Percentiles rank a stretch among this genome's conserved stretches.
These are phyloP conservation scores for Liopterus haemorrhoidalis DNA, from an alignment of 2,888 invertebrate species.

Conservation along the genomic window DNA sequence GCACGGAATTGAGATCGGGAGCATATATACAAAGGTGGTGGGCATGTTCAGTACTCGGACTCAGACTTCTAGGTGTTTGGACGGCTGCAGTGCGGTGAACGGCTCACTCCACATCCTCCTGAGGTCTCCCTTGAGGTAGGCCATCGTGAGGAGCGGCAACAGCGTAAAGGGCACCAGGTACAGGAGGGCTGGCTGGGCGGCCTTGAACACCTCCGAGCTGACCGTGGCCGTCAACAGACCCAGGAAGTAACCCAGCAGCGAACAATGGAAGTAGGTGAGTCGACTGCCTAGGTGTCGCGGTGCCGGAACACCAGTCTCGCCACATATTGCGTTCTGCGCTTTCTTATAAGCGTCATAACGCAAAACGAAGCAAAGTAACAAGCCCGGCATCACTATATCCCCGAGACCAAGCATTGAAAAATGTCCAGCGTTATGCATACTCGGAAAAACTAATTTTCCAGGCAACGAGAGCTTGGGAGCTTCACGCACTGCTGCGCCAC, in stretches of 20 bases:
- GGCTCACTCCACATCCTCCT: constrained; percentile 98
- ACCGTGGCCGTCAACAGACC: constrained; percentile 95
- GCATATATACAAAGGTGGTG: no score
- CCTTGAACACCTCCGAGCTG: constrained; percentile 96
- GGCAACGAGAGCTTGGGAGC: constrained; percentile 93
- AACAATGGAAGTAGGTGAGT: constrained; percentile 96
- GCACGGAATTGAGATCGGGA: no score
- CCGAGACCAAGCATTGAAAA: constrained; percentile 92
- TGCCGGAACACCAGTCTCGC: no score
- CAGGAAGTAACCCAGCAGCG: constrained; percentile 91
- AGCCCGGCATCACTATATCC: constrained; percentile 91
- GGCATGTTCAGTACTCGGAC: no score
- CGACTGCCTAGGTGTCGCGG: constrained; percentile 46
- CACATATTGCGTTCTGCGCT: no score
- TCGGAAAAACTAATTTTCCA: constrained; percentile 95
- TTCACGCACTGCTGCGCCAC: constrained; percentile 82
- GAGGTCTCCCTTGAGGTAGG: constrained; percentile 96
- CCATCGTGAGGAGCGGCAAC: constrained; percentile 94
- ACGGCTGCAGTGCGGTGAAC: constrained; percentile 74
- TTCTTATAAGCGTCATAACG: constrained; percentile 98
- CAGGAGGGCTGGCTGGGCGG: constrained; percentile 93
- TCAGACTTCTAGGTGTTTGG: constrained; percentile 80
- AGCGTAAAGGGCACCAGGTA: constrained; percentile 97
- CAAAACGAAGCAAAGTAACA: constrained; percentile 90
- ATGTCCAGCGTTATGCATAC: constrained; percentile 92